These are phyloP conservation scores for Bembecia ichneumoniformis DNA, from an alignment of 2,888 invertebrate genomes.

Conservation along the genomic window DNA sequence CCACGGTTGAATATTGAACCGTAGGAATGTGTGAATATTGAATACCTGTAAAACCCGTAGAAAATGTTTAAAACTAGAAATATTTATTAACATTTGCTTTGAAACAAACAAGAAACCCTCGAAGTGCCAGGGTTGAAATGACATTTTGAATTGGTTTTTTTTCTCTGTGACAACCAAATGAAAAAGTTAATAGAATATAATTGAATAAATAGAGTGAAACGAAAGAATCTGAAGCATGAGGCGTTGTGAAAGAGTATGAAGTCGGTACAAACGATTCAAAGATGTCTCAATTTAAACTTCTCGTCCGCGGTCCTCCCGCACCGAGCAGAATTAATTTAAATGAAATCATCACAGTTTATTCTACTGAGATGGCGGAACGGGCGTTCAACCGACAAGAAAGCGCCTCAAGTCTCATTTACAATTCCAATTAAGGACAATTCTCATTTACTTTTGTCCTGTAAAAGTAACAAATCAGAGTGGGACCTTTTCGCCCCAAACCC, in stretches of 20 bases:
- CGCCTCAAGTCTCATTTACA: constrained; percentile 67
- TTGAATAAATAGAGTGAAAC: background rate
- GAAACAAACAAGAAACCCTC: too few relatives aligned
- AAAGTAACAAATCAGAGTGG: constrained; percentile 48
- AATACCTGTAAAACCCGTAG: too few relatives aligned
- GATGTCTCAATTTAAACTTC: constrained; percentile 43
- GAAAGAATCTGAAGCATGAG: background rate
- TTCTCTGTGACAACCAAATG: background rate
- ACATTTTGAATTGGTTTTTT: background rate
- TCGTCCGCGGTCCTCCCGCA: constrained; percentile 32
- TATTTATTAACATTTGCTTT: too few relatives aligned
- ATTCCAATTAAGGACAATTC: constrained; percentile 68
- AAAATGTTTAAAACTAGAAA: too few relatives aligned
- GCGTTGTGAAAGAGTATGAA: constrained; percentile 19
- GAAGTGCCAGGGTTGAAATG: too few relatives aligned
- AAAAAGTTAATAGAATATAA: background rate
- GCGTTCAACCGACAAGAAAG: constrained; percentile 62
- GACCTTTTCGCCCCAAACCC: constrained; percentile 20
- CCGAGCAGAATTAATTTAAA: constrained; percentile 59
- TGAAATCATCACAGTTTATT: constrained; percentile 68
- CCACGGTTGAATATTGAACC: too few relatives aligned
- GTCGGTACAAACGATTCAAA: constrained; percentile 32
- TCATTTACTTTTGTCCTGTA: constrained; percentile 64
- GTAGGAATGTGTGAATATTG: too few relatives aligned
- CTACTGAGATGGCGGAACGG: constrained; percentile 53